Percentiles rank a stretch among this genome's conserved stretches.
Conservation (phyloP, 2,888 invertebrate species). For the Ypsolopha scabrella region DNA sequence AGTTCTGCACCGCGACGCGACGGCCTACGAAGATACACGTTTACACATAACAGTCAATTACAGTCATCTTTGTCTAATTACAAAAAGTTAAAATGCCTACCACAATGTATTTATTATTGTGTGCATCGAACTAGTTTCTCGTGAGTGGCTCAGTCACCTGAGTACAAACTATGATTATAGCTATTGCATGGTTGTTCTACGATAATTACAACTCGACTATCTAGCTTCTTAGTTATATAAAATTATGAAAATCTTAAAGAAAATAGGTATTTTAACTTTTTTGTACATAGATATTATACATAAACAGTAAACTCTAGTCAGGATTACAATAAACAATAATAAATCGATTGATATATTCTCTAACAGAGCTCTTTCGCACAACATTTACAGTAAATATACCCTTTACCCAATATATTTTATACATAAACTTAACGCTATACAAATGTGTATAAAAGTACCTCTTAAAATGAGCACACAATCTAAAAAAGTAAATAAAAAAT, state of each 20-base stretch:
- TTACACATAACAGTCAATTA: constrained; percentile 1
- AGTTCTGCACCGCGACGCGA: not conserved
- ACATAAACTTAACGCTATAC: constrained; percentile 2
- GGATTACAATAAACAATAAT: not conserved
- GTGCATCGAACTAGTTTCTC: no score
- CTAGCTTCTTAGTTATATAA: no score
- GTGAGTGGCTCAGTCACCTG: no score
- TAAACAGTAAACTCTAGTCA: no score
- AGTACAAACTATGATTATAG: no score
- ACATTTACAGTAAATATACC: constrained; percentile 7
- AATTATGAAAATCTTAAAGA: no score
- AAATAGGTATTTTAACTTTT: no score
- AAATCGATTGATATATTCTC: constrained; percentile 2
- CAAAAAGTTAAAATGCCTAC: not conserved
- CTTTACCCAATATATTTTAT: constrained; percentile 4
- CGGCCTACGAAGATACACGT: not conserved
- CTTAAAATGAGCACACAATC: not conserved
- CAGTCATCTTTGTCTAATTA: not conserved
- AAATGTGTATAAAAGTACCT: not conserved
- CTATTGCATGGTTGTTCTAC: no score
- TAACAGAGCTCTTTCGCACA: constrained; percentile 5
- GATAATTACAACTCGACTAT: no score
- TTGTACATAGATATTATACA: no score
- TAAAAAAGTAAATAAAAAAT: no score
- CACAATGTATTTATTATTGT: no score